Conservation (phyloP, 2,113 vertebrate genomes). For the Probosciger aterrimus region DNA sequence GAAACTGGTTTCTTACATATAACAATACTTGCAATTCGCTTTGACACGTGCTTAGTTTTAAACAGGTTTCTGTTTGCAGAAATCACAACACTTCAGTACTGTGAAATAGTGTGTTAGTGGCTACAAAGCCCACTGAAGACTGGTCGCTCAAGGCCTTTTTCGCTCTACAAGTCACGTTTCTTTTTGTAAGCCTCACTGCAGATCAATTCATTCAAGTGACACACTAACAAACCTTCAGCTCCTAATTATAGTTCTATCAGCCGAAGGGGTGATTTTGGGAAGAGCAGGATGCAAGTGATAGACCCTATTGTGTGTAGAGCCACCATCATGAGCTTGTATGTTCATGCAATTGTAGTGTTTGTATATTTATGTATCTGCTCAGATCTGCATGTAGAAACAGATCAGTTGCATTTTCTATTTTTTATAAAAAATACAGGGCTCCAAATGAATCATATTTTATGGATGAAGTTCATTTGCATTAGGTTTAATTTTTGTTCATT, state of each 20-base stretch:
- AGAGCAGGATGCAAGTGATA: not conserved
- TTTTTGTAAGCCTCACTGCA: not conserved
- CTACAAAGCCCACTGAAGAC: not conserved
- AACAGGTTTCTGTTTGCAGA: not conserved
- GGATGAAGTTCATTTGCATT: slow-evolving; percentile 38
- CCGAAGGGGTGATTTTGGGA: not conserved
- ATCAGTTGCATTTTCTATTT: not conserved
- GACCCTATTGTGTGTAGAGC: not conserved
- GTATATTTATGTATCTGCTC: not conserved
- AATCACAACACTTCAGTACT: not conserved
- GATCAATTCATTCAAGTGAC: slow-evolving; percentile 2
- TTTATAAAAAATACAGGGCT: not conserved
- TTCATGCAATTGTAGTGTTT: not conserved
- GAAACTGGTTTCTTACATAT: not conserved
- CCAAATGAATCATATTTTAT: slow-evolving; percentile 10
- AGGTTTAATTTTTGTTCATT: slow-evolving; percentile 30
- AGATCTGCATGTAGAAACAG: not conserved
- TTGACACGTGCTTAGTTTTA: not conserved
- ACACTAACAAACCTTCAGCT: not conserved
- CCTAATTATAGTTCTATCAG: slow-evolving; percentile 12
- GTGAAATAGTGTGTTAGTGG: not conserved
- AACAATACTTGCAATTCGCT: not conserved
- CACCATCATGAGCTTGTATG: not conserved
- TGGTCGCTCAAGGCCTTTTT: not conserved
- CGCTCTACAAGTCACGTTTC: not conserved